These are phyloP conservation scores for Phalacrocorax brasilianus DNA, from an alignment of 2,113 vertebrate genomes.

Conservation along the genomic window DNA sequence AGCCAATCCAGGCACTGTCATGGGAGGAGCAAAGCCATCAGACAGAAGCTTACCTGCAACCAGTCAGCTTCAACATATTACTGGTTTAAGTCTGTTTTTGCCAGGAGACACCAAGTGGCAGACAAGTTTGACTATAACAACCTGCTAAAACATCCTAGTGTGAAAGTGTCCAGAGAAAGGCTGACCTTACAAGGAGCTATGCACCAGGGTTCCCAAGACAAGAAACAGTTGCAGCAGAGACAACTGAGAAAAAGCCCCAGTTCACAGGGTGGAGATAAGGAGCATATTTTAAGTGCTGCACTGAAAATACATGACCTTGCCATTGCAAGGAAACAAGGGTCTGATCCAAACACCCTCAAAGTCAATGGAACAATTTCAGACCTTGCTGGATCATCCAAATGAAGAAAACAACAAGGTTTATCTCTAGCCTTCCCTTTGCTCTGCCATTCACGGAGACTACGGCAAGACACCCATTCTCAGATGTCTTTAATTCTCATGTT, in stretches of 20 bases:
- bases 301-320: conserved; percentile 23
- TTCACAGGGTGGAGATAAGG: conserved; percentile 7
- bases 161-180: not conserved
- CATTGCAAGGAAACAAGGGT: not conserved
- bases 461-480: not conserved
- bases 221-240: not conserved
- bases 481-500: conserved; percentile 4
- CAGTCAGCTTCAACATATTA: accelerated
- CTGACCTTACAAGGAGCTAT: not conserved
- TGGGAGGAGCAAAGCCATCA: not conserved
- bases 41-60: not conserved
- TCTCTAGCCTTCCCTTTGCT: not conserved
- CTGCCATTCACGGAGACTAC: not conserved
- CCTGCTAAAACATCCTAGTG: not conserved
- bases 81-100: not conserved
- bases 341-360: not conserved
- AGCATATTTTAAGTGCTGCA: not conserved
- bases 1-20: not conserved
- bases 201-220: not conserved
- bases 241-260: not conserved
- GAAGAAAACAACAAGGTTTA: not conserved
- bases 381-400: not conserved
- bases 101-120: not conserved
- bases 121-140: not conserved
- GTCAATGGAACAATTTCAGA: not conserved